These are phyloP conservation scores for Candoia aspera DNA, from an alignment of 2,113 vertebrate species.

Conservation along the genomic window DNA sequence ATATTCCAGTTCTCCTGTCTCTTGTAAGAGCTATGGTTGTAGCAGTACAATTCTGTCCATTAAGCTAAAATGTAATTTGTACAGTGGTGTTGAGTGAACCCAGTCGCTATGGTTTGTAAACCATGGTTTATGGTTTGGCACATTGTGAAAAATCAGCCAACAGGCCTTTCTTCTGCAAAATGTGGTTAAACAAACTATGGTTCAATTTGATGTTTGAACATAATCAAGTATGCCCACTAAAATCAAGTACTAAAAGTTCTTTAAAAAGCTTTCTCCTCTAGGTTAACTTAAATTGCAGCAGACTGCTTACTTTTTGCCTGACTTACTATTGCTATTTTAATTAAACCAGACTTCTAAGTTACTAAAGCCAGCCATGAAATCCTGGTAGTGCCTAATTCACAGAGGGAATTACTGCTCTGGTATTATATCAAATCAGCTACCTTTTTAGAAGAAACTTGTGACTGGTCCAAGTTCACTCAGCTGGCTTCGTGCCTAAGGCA, in stretches of 20 bases:
- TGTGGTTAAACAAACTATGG: background rate
- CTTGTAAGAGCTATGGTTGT: background rate
- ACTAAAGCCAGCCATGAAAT: background rate
- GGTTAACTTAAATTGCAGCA: background rate
- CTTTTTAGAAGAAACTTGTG: background rate
- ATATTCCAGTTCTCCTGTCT: background rate
- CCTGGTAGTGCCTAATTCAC: slow-evolving; percentile 1
- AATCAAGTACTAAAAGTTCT: background rate
- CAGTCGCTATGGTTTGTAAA: background rate
- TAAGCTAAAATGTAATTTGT: background rate
- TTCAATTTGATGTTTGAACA: background rate
- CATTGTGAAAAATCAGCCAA: background rate
- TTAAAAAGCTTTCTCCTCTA: background rate
- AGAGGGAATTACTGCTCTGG: background rate
- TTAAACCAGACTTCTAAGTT: background rate
- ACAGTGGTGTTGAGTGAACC: background rate
- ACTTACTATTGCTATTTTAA: background rate
- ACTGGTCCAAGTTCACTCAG: background rate
- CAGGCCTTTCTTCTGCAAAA: background rate
- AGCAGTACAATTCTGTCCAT: background rate
- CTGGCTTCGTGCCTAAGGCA: background rate
- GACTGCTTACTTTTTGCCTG: background rate
- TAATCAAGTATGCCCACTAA: background rate
- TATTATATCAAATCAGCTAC: background rate
- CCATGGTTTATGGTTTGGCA: background rate